These are phyloP conservation scores for Agrilus mali DNA, from an alignment of 2,888 invertebrate genomes.

Conservation along the genomic window DNA sequence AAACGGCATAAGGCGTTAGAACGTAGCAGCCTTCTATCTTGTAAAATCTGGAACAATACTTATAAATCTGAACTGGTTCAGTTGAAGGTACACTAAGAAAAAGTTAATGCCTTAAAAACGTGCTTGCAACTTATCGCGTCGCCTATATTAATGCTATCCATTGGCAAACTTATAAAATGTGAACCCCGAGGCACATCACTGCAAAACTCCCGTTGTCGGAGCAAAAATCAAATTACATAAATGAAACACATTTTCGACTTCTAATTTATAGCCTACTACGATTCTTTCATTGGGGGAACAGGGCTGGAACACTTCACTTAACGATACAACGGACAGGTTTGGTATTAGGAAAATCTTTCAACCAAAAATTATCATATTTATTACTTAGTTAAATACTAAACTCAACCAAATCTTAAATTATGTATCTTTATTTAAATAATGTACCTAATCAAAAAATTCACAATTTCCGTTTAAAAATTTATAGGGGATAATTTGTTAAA, in stretches of 20 bases:
- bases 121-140: conserved; percentile 13
- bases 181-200: conserved; percentile 22
- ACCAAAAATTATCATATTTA: no score
- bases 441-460: no score
- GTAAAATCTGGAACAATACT: no score
- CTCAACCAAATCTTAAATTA: no score
- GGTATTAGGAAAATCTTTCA: conserved; percentile 8
- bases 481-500: no score
- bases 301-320: background rate
- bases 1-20: no score
- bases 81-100: conserved; percentile 2
- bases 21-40: no score
- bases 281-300: conserved; percentile 22
- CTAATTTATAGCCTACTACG: conserved; percentile 29
- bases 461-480: no score
- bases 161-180: conserved; percentile 29
- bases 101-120: conserved; percentile 11
- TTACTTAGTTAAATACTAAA: no score
- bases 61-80: background rate
- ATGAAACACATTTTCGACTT: conserved; percentile 36
- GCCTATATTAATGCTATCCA: conserved; percentile 27
- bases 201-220: conserved; percentile 20
- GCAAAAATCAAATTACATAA: conserved; percentile 36
- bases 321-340: conserved; percentile 17
- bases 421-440: no score